Conservation (phyloP, 2,888 invertebrate species). For the Notodonta dromedarius region DNA sequence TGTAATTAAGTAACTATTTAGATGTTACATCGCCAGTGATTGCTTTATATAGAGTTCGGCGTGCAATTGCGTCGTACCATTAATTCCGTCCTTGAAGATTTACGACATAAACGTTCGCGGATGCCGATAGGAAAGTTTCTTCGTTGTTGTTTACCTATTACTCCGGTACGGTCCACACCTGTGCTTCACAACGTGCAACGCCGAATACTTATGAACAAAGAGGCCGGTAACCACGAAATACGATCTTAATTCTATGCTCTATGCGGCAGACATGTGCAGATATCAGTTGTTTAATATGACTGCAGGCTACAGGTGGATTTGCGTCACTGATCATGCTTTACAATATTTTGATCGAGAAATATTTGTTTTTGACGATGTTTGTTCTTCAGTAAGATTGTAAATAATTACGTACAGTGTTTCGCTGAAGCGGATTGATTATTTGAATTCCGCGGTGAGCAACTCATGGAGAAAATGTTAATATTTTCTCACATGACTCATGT, state of each 20-base stretch:
- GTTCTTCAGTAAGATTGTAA: background rate
- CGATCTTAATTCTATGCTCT: background rate
- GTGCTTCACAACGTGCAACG: slow-evolving; percentile 7
- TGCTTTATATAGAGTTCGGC: background rate
- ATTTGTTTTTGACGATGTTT: background rate
- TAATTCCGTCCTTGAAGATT: slow-evolving; percentile 16
- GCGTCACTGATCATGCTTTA: background rate
- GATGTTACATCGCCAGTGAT: background rate
- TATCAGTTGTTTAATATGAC: background rate
- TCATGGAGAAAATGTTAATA: too few species aligned
- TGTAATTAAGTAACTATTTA: too few species aligned
- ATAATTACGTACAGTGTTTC: background rate
- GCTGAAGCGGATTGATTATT: slow-evolving; percentile 1
- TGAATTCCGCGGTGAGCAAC: background rate
- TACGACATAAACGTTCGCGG: slow-evolving; percentile 13
- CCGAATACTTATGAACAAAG: background rate
- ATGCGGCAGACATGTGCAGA: background rate
- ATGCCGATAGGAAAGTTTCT: slow-evolving; percentile 24
- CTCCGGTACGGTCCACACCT: slow-evolving; percentile 12
- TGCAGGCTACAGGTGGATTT: background rate
- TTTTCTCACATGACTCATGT: background rate
- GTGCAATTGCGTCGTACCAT: slow-evolving; percentile 10
- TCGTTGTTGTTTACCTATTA: slow-evolving; percentile 11
- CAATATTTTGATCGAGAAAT: background rate
- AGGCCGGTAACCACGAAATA: background rate